A percentile compares a stretch with the other conserved stretches of the same genome.
Evolutionary conservation across 2,113 vertebrate species (phyloP).

Genomic region (Paraplagusia blochii): DNA sequence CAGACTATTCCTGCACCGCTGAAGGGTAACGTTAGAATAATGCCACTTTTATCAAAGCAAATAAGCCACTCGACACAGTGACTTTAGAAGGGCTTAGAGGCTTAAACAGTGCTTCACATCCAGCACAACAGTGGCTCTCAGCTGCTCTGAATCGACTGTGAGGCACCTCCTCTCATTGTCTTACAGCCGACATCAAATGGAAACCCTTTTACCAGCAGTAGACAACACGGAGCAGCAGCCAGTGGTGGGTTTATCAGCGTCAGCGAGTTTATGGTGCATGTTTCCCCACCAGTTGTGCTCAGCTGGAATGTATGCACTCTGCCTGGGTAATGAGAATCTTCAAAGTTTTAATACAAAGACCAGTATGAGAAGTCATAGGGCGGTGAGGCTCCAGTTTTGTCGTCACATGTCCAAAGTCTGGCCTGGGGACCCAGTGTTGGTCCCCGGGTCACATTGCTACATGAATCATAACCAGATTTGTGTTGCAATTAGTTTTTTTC

Average conservation of each 20-base stretch:
- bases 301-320: slow-evolving; percentile 16
- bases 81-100: slow-evolving; percentile 53
- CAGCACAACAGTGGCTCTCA: slow-evolving; percentile 52
- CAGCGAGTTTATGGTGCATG: slow-evolving; percentile 22
- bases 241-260: slow-evolving; percentile 34
- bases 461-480: too few relatives aligned
- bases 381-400: too few relatives aligned
- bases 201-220: slow-evolving; percentile 52
- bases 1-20: slow-evolving; percentile 23
- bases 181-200: slow-evolving; percentile 51
- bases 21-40: slow-evolving; percentile 54
- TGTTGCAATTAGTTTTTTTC: too few relatives aligned
- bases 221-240: slow-evolving; percentile 25
- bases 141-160: slow-evolving; percentile 47
- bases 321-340: slow-evolving; percentile 21
- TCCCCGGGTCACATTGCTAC: too few relatives aligned
- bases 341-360: slow-evolving; percentile 18
- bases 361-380: slow-evolving; percentile 9
- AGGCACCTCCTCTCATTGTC: slow-evolving; percentile 49
- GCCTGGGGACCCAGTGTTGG: too few relatives aligned
- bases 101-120: slow-evolving; percentile 47
- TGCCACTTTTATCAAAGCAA: slow-evolving; percentile 50
- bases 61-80: slow-evolving; percentile 49
- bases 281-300: slow-evolving; percentile 46
- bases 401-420: too few relatives aligned